Evolutionary conservation across 2,113 vertebrate species (phyloP).

Genomic region (Periophthalmus modestus): DNA sequence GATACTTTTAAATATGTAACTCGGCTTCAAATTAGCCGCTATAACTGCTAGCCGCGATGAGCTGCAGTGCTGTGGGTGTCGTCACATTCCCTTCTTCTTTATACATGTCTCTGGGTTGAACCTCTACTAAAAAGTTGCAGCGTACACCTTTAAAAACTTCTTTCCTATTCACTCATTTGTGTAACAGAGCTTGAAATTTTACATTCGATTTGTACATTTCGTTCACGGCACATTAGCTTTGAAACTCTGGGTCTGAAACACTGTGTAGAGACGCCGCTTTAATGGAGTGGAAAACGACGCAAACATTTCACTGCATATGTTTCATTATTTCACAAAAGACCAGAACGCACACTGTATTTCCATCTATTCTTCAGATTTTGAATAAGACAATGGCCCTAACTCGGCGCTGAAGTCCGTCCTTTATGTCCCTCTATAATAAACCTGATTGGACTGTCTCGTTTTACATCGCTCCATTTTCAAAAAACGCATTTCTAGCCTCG

Average conservation of each 20-base stretch:
- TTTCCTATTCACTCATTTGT: background rate
- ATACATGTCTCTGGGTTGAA: too few relatives aligned
- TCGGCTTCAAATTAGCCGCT: too few relatives aligned
- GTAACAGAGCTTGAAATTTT: background rate
- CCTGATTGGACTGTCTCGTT: background rate
- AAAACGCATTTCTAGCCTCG: background rate
- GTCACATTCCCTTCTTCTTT: too few relatives aligned
- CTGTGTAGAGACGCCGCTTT: background rate
- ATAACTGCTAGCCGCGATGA: too few relatives aligned
- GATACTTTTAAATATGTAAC: too few relatives aligned
- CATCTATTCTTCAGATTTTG: background rate
- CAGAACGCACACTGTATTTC: background rate
- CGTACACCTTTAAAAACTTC: too few relatives aligned
- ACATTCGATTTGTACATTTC: background rate
- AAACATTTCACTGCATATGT: background rate
- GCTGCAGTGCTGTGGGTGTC: too few relatives aligned
- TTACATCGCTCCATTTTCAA: background rate
- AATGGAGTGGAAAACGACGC: background rate
- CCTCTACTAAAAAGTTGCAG: too few relatives aligned
- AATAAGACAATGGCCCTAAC: background rate
- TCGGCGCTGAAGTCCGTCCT: background rate
- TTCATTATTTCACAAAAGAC: background rate
- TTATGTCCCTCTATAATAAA: background rate
- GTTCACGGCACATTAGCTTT: background rate
- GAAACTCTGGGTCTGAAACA: background rate